Conservation (phyloP, 2,888 invertebrate genomes). For the Clostera curtula region DNA sequence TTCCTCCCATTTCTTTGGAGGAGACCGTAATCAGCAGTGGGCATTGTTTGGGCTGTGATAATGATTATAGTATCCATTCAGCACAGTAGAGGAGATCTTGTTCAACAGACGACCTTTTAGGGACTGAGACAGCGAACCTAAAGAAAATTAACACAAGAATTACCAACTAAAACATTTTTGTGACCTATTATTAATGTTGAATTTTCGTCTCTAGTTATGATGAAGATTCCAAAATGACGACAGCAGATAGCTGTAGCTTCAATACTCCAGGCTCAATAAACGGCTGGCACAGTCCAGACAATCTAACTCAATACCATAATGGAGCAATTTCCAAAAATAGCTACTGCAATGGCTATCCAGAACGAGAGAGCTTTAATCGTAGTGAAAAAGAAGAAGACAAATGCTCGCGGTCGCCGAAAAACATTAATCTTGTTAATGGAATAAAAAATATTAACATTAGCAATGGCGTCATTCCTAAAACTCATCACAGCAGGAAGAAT, state of each 20-base stretch:
- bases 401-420: slow-evolving; percentile 52
- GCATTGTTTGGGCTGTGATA: no score
- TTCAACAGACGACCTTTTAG: no score
- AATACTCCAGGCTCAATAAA: slow-evolving; percentile 72
- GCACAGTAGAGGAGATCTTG: no score
- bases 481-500: slow-evolving; percentile 52
- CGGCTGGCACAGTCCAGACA: slow-evolving; percentile 74
- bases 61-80: no score
- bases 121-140: no score
- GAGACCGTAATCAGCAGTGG: no score
- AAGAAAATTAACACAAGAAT: no score
- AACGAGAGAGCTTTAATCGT: slow-evolving; percentile 36
- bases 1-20: no score
- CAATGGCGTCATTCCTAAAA: slow-evolving; percentile 59
- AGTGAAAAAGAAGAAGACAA: slow-evolving; percentile 36
- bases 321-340: slow-evolving; percentile 63
- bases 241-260: slow-evolving; percentile 74
- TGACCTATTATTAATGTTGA: background rate
- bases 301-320: slow-evolving; percentile 54
- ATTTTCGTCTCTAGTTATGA: slow-evolving; percentile 45
- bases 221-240: slow-evolving; percentile 76
- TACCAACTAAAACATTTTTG: slow-evolving; percentile 1
- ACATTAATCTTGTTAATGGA: slow-evolving; percentile 61
- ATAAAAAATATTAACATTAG: slow-evolving; percentile 60
- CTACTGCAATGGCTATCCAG: slow-evolving; percentile 59